These are phyloP conservation scores for Lonchura striata DNA, from an alignment of 2,113 vertebrate species.

Conservation along the genomic window DNA sequence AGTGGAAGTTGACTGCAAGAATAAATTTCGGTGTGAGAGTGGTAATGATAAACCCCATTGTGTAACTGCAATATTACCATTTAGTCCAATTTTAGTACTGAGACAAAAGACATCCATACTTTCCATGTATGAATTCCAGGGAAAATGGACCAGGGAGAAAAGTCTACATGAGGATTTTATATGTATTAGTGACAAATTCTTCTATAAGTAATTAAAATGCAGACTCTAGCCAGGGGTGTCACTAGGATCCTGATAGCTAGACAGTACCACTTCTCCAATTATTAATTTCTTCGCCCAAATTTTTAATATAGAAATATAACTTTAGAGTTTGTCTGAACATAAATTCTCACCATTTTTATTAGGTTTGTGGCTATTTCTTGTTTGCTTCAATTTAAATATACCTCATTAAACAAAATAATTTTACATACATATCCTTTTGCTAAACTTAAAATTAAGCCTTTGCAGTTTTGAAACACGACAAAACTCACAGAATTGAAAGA, in stretches of 20 bases:
- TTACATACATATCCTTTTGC: not conserved
- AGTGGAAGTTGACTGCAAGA: constrained; percentile 78
- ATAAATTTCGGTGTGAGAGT: constrained; percentile 84
- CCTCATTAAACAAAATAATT: not conserved
- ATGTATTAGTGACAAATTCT: not conserved
- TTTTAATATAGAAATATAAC: not conserved
- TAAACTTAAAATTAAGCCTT: not conserved
- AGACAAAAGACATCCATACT: not conserved
- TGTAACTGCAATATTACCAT: not conserved
- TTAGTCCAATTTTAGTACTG: not conserved
- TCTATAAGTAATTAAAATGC: not conserved
- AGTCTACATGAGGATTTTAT: not conserved
- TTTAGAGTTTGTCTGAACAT: not conserved
- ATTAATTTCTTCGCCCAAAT: not conserved
- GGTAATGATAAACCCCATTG: constrained; percentile 66
- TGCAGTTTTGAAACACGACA: not conserved
- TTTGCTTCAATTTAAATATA: not conserved
- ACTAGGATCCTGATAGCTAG: not conserved
- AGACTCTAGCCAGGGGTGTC: not conserved
- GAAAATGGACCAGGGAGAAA: not conserved
- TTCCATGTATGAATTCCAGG: not conserved
- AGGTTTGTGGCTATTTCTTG: not conserved
- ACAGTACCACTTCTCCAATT: not conserved
- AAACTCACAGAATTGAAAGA: not conserved
- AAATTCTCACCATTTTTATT: not conserved